Evolutionary conservation across 2,888 invertebrate species (phyloP).

Genomic region (Napeogenes inachia): DNA sequence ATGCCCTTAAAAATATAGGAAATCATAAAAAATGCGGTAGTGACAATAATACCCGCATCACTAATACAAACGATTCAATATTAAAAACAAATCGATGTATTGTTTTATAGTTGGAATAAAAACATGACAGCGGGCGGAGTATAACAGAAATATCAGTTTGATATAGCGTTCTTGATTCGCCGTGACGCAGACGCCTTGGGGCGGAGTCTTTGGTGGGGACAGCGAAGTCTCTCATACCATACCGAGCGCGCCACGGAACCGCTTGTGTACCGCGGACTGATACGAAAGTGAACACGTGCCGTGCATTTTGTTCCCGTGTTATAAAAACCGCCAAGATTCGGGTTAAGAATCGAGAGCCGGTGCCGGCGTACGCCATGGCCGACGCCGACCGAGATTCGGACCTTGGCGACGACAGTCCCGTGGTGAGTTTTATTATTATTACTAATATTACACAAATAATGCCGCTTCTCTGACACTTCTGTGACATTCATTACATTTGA

Average conservation of each 20-base stretch:
- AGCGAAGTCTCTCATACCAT: constrained; percentile 52
- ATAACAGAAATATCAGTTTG: constrained; percentile 71
- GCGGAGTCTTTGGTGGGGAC: constrained; percentile 62
- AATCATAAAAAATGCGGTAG: too few species aligned
- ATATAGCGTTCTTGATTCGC: constrained; percentile 73
- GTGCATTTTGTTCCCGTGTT: constrained; percentile 53
- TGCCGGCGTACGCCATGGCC: constrained; percentile 90
- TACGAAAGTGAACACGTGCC: constrained; percentile 46
- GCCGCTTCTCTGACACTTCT: too few species aligned
- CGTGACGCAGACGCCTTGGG: constrained; percentile 67
- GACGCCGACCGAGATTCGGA: constrained; percentile 83
- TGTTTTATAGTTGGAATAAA: constrained; percentile 74
- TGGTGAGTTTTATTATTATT: constrained; percentile 77
- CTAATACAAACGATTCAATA: constrained; percentile 5
- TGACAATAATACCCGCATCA: too few species aligned
- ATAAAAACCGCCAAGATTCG: constrained; percentile 85
- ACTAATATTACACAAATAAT: too few species aligned
- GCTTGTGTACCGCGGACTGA: constrained; percentile 47
- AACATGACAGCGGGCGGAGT: constrained; percentile 71
- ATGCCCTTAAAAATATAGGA: too few species aligned
- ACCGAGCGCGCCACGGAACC: constrained; percentile 53
- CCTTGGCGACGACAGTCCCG: constrained; percentile 84
- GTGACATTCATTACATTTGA: too few species aligned
- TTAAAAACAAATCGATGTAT: constrained; percentile 38
- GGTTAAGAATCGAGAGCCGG: constrained; percentile 91